These are phyloP conservation scores for Cheirogaleus medius DNA, from an alignment of 2,113 vertebrate genomes.

Conservation along the genomic window DNA sequence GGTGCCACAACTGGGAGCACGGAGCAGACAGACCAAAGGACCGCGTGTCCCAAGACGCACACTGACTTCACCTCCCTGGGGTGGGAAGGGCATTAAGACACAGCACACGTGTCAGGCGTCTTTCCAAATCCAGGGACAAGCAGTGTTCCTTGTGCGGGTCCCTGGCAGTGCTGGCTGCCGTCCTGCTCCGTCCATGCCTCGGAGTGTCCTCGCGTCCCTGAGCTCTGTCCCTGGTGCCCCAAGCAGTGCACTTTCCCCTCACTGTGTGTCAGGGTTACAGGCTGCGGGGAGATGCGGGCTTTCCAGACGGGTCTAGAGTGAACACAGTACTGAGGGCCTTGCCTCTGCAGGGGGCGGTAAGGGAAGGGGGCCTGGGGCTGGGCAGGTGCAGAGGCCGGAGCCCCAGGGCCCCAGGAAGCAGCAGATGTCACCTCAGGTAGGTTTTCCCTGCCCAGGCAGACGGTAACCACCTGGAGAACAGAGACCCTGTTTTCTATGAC, in stretches of 20 bases:
- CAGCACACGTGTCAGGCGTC: too few relatives aligned
- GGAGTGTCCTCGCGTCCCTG: too few relatives aligned
- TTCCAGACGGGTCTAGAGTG: neutral
- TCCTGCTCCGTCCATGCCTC: neutral
- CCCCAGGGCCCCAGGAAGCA: neutral
- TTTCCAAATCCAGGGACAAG: neutral
- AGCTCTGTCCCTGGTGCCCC: too few relatives aligned
- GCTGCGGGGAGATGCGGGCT: neutral
- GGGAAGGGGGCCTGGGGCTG: neutral
- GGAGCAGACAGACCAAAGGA: neutral
- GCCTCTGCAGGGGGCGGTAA: neutral
- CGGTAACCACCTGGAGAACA: neutral
- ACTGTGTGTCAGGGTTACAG: neutral
- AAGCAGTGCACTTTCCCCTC: neutral
- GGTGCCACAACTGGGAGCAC: neutral
- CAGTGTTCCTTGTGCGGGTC: neutral
- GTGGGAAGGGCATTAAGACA: neutral
- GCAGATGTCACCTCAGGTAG: neutral
- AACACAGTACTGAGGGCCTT: too few relatives aligned
- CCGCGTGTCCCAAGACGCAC: neutral
- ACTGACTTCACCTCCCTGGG: neutral
- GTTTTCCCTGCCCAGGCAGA: neutral
- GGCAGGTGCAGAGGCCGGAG: neutral
- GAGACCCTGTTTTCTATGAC: neutral
- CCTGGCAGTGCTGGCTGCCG: too few relatives aligned